phyloP scores from a whole-genome alignment of 2,888 invertebrate species.

The Mesochorus sp. region DNA sequence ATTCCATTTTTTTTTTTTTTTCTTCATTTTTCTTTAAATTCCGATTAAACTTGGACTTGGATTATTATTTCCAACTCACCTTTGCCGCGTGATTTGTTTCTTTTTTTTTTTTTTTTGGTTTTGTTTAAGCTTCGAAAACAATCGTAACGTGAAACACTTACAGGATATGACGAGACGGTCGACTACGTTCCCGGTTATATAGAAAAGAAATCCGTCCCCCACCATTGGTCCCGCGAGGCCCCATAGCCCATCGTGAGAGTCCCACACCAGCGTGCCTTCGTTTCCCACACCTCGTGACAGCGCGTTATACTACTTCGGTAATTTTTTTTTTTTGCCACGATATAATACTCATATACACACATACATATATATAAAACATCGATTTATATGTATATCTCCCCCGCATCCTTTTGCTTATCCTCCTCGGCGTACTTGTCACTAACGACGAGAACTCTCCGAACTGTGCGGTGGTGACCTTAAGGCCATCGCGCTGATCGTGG shows the following conservation, averaged over 20 bases:
- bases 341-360: neutral
- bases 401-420: neutral
- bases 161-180: constrained; percentile 79
- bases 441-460: neutral
- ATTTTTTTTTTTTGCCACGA: constrained; percentile 5
- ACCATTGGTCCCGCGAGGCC: constrained; percentile 52
- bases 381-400: neutral
- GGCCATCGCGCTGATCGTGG: constrained; percentile 1
- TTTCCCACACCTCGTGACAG: constrained; percentile 43
- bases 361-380: neutral
- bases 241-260: constrained; percentile 59
- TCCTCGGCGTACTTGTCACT: neutral
- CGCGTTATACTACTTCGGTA: neutral
- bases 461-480: neutral
- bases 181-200: constrained; percentile 78
- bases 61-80: too few relatives aligned
- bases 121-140: constrained; percentile 8
- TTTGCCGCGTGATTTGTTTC: too few relatives aligned
- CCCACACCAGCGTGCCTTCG: constrained; percentile 65
- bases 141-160: constrained; percentile 71
- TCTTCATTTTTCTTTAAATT: too few relatives aligned
- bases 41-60: too few relatives aligned
- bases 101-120: too few relatives aligned
- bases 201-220: constrained; percentile 77
- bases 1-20: too few relatives aligned